Evolutionary conservation across 2,113 vertebrate species (phyloP).

Genomic region (Boleophthalmus pectinirostris): DNA sequence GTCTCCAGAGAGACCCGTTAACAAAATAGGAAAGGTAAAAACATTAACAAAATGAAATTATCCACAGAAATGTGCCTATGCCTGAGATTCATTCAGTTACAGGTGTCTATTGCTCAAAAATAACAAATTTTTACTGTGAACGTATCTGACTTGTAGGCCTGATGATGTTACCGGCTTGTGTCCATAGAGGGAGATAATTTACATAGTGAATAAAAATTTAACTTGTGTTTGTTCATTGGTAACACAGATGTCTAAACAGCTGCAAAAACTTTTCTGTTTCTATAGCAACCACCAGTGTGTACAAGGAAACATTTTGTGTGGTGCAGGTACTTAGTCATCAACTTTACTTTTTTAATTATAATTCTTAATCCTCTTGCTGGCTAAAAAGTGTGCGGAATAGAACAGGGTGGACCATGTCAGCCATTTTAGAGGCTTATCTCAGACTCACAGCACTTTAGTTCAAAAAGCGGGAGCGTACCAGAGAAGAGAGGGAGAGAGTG

Average conservation of each 20-base stretch:
- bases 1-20: too few species aligned
- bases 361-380: slow-evolving; percentile 68
- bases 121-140: too few species aligned
- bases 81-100: too few species aligned
- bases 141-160: too few species aligned
- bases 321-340: slow-evolving; percentile 70
- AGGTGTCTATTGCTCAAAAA: too few species aligned
- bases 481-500: slow-evolving; percentile 35
- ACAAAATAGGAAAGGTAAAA: too few species aligned
- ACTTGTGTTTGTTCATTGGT: neutral
- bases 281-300: slow-evolving; percentile 24
- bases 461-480: slow-evolving; percentile 48
- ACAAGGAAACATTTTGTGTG: slow-evolving; percentile 34
- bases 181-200: neutral
- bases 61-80: too few species aligned
- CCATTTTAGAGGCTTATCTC: slow-evolving; percentile 72
- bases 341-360: slow-evolving; percentile 76
- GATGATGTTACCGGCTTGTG: neutral
- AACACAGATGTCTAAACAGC: neutral
- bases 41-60: too few species aligned
- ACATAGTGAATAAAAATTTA: neutral
- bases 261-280: slow-evolving; percentile 10
- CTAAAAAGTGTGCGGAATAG: slow-evolving; percentile 57
- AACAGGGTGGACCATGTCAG: slow-evolving; percentile 69
- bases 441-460: slow-evolving; percentile 69